phyloP scores from a whole-genome alignment of 1,140 invertebrate genomes.

The Lucilia cuprina region DNA sequence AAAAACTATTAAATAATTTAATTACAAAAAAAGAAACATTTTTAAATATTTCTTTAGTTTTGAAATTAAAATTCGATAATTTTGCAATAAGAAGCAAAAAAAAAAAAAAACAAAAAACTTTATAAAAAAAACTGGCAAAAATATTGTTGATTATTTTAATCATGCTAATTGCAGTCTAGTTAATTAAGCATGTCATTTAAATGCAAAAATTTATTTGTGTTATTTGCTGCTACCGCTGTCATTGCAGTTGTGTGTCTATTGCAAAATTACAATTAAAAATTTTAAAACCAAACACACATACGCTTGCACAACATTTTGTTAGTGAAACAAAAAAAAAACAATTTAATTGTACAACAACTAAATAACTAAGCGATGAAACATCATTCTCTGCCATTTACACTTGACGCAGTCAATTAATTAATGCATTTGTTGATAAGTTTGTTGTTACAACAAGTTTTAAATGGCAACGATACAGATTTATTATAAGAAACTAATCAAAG shows the following conservation, averaged over 20 bases:
- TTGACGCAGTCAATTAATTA: slow-evolving; percentile 33
- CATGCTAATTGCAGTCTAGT: slow-evolving; percentile 14
- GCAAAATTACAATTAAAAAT: neutral
- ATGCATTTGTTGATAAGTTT: neutral
- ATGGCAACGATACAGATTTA: too few species aligned
- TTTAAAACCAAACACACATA: neutral
- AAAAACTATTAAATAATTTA: neutral
- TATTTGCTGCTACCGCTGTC: neutral
- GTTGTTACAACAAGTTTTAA: too few species aligned
- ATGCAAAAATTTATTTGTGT: slow-evolving; percentile 1
- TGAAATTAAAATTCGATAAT: neutral
- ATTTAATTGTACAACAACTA: neutral
- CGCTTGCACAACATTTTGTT: neutral
- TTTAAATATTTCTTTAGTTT: neutral
- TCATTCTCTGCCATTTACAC: slow-evolving; percentile 27
- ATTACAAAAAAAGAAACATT: neutral
- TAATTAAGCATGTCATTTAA: slow-evolving; percentile 18
- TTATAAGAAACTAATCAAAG: too few species aligned
- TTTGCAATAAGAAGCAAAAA: neutral
- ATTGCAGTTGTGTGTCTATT: neutral
- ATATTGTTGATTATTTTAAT: slow-evolving; percentile 1
- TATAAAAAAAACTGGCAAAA: neutral
- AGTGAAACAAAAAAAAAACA: too few species aligned
- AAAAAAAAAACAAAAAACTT: neutral
- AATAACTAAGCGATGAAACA: slow-evolving; percentile 26